Evolutionary conservation across 2,888 invertebrate species (phyloP), one percentile per base, ranked within the genome.

Genomic region (Folsomia manolachei): DNA sequence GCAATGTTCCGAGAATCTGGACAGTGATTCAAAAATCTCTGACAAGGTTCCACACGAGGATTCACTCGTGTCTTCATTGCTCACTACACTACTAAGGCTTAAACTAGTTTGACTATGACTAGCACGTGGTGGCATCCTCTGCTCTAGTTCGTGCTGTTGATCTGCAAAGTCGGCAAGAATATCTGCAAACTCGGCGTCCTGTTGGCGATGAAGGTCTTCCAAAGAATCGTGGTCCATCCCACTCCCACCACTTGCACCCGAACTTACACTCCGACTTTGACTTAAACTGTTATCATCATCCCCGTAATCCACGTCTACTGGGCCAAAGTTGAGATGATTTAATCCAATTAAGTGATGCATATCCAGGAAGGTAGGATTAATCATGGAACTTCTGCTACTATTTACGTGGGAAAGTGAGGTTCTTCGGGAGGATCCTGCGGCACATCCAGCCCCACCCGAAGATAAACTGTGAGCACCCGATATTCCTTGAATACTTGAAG

Each of bases 1-100:
- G 68, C 79, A 79, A 69, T 74, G 76, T 61, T 79, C 77, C 1
- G 79, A 78, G 69, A 79, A 79, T 56, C 78, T 74, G 24, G 77
- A 77, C 65, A 79, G 73, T 53, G 77, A 75, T 26, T 79, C 79
- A 73, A 79, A 79, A 25, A 79, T 74, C 69, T 79, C 79, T 1
- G 76, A 76, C 61, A 79, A 56, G 0, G 78, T 79, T 56, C 79
- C 75, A 62, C 75, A 75, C 11, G 75, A 75, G 56, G 75, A 75
- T 66, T 75, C 75, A 70, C 75, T 75, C 25, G 75, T 77, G 61
- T 75, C 75, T 27, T 77, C 76, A 18, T 75, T 75, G 63, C 75
- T 75, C 65, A 75, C 75, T 53, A 75, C 70, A 67, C 72, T 70
- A 73, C 79, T 78, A 56, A 79, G 64, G 71, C 76, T 79, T 14